Conservation (phyloP, 2,797 vertebrate species). For the Diglossa cyanea region DNA sequence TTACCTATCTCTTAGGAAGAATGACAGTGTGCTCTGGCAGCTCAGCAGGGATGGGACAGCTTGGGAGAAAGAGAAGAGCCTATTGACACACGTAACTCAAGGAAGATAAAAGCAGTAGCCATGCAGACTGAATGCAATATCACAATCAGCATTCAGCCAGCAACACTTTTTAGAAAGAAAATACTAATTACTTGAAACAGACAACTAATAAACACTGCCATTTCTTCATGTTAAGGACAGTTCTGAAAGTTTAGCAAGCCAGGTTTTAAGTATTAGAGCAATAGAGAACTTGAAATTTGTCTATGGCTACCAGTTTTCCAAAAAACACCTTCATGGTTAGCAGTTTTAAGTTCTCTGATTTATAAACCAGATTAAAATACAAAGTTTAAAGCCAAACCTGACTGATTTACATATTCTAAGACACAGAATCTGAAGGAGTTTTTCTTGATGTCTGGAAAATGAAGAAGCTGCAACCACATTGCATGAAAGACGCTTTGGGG, state of each 20-base stretch:
- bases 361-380: background rate
- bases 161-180: background rate
- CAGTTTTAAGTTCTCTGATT: background rate
- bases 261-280: background rate
- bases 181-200: background rate
- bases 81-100: rapidly evolving
- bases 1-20: background rate
- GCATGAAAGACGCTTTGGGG: background rate
- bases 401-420: background rate
- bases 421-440: background rate
- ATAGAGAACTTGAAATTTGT: background rate
- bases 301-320: background rate
- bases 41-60: background rate
- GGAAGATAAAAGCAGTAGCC: background rate
- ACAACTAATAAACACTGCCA: background rate
- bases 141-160: background rate
- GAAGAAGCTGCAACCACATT: background rate
- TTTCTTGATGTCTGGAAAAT: background rate
- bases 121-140: background rate
- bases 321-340: background rate
- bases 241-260: background rate
- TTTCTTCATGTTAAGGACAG: background rate
- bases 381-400: background rate
- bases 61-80: background rate
- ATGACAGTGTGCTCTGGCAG: background rate